Evolutionary conservation across 1,140 invertebrate genomes (phyloP).

Genomic region (Panagrolaimus sp.): DNA sequence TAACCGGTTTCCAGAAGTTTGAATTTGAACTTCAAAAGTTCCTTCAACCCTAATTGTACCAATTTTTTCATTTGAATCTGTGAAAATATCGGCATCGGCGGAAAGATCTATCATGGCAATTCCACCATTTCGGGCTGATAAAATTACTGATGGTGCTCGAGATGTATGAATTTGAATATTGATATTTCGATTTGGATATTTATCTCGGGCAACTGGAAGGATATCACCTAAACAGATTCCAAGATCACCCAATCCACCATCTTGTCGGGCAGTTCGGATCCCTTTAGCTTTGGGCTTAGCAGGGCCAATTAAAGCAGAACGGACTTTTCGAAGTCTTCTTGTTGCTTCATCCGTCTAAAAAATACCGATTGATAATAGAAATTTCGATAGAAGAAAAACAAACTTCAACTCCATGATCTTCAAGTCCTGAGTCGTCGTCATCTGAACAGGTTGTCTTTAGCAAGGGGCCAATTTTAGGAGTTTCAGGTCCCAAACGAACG

Average conservation of each 20-base stretch:
- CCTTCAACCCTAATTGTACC: conserved; percentile 46
- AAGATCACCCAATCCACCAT: conserved; percentile 42
- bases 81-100: conserved; percentile 57
- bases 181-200: conserved; percentile 55
- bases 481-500: conserved; percentile 56
- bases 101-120: conserved; percentile 46
- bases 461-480: conserved; percentile 56
- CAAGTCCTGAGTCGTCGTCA: conserved; percentile 52
- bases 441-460: conserved; percentile 57
- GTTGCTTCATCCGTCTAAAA: too few species aligned
- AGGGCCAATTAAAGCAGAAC: too few species aligned
- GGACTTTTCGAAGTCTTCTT: too few species aligned
- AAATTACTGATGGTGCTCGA: conserved; percentile 51
- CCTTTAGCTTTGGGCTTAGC: too few species aligned
- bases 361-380: too few species aligned
- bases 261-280: not conserved
- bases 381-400: not conserved
- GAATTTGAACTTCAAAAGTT: conserved; percentile 37
- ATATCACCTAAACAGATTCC: conserved; percentile 59
- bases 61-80: conserved; percentile 53
- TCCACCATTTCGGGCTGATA: conserved; percentile 48
- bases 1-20: conserved; percentile 7
- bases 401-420: conserved; percentile 49
- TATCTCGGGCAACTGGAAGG: conserved; percentile 55
- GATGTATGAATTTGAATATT: conserved; percentile 46